Evolutionary conservation across 2,113 vertebrate genomes (phyloP).

Genomic region (Cryptomyrus ogoouensis): DNA sequence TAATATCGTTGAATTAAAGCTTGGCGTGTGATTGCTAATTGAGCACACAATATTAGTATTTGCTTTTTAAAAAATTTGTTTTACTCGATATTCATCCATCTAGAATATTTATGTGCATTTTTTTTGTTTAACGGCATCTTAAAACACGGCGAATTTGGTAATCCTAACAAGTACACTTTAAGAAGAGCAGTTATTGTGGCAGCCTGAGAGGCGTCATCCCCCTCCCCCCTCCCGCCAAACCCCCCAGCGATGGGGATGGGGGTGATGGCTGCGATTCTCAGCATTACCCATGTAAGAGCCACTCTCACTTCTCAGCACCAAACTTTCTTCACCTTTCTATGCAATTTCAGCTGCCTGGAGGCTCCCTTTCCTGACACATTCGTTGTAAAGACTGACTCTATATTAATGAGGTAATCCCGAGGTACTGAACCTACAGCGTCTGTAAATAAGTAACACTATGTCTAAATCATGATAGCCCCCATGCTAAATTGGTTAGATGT

Average conservation of each 20-base stretch:
- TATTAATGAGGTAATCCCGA: slow-evolving; percentile 44
- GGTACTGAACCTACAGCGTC: slow-evolving; percentile 67
- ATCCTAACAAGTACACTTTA: neutral
- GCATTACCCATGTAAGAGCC: slow-evolving; percentile 26
- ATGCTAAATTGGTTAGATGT: slow-evolving; percentile 60
- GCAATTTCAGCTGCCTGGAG: slow-evolving; percentile 56
- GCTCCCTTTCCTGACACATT: slow-evolving; percentile 44
- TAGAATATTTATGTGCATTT: slow-evolving; percentile 13
- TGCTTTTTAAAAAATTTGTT: neutral
- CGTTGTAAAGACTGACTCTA: slow-evolving; percentile 35
- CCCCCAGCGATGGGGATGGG: neutral
- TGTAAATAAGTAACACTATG: slow-evolving; percentile 81
- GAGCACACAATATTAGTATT: slow-evolving; percentile 17
- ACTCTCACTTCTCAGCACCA: slow-evolving; percentile 25
- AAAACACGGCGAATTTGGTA: neutral
- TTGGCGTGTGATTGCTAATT: slow-evolving; percentile 18
- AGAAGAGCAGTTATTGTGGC: neutral
- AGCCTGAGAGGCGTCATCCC: neutral
- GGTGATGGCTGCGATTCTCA: neutral
- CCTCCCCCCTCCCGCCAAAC: neutral
- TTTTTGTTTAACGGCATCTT: neutral
- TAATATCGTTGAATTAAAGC: slow-evolving; percentile 17
- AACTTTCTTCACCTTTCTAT: slow-evolving; percentile 64
- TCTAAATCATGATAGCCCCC: slow-evolving; percentile 66
- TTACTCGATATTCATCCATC: slow-evolving; percentile 10